Percentiles rank a stretch among this genome's conserved stretches.
These are phyloP conservation scores for Erpetoichthys calabaricus DNA, from an alignment of 2,797 vertebrate genomes.

Conservation along the genomic window DNA sequence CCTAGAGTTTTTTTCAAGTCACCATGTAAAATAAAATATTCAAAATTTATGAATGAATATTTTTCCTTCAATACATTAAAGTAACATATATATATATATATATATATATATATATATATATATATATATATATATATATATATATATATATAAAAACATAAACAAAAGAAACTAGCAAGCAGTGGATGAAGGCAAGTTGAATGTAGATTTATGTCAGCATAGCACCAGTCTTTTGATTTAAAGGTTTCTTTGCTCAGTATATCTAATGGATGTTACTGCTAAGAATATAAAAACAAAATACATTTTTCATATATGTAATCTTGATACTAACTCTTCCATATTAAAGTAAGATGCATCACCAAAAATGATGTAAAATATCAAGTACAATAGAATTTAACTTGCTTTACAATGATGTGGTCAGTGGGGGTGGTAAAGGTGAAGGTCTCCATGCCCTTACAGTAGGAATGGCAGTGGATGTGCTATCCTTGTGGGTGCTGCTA, in stretches of 20 bases:
- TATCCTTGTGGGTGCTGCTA: slow-evolving; percentile 7
- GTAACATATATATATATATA: not conserved
- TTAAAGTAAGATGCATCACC: too few species aligned
- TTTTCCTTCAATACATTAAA: not conserved
- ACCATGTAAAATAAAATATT: not conserved
- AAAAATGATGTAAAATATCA: too few species aligned
- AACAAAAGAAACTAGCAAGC: too few species aligned
- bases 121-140: not conserved
- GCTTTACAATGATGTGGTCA: not conserved
- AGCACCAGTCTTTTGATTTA: too few species aligned
- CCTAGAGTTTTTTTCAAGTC: not conserved
- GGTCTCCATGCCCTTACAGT: slow-evolving; percentile 10
- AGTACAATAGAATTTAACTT: not conserved
- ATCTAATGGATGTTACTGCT: too few species aligned
- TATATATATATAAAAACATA: not conserved
- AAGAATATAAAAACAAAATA: too few species aligned
- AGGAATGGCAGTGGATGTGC: not conserved
- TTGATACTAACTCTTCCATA: too few species aligned
- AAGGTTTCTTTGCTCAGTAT: too few species aligned
- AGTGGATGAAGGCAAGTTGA: too few species aligned
- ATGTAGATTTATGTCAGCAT: too few species aligned
- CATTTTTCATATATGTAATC: too few species aligned
- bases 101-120: too few species aligned
- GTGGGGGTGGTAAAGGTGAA: slow-evolving; percentile 40
- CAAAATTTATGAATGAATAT: not conserved